Evolutionary conservation across 2,113 vertebrate species (phyloP).

Genomic region (Emberiza fucata): DNA sequence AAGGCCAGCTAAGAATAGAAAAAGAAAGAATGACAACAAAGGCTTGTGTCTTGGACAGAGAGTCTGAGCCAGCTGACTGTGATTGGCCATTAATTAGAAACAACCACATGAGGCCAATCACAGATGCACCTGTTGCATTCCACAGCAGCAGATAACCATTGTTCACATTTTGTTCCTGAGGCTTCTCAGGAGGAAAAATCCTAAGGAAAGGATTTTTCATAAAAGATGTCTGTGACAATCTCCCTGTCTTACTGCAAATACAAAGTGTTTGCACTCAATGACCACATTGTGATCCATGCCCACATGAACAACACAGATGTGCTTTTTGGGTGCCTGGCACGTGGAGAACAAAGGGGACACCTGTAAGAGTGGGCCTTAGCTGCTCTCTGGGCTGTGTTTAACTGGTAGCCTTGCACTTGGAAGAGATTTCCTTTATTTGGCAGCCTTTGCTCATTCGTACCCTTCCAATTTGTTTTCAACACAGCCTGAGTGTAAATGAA

Average conservation of each 20-base stretch:
- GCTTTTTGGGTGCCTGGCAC: neutral
- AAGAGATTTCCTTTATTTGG: slow-evolving; percentile 23
- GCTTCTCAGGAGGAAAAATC: too few species aligned
- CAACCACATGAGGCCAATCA: too few species aligned
- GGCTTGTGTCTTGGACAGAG: too few species aligned
- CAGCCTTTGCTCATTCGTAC: neutral
- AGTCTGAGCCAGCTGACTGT: too few species aligned
- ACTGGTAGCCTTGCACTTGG: neutral
- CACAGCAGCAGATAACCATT: too few species aligned
- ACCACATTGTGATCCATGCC: neutral
- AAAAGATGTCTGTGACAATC: neutral
- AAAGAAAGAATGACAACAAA: too few species aligned
- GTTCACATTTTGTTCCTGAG: too few species aligned
- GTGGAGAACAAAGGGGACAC: neutral
- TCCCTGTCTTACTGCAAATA: neutral
- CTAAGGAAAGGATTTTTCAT: too few species aligned
- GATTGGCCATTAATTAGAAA: too few species aligned
- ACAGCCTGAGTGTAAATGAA: slow-evolving; percentile 1
- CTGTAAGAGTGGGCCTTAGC: neutral
- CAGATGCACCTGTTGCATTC: too few species aligned
- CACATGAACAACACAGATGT: neutral
- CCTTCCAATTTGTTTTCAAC: slow-evolving; percentile 39
- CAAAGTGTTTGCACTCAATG: neutral
- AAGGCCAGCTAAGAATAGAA: too few species aligned
- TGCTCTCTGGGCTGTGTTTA: neutral